Evolutionary conservation across 2,888 invertebrate species (phyloP).

Genomic region (Schizaphis graminum): DNA sequence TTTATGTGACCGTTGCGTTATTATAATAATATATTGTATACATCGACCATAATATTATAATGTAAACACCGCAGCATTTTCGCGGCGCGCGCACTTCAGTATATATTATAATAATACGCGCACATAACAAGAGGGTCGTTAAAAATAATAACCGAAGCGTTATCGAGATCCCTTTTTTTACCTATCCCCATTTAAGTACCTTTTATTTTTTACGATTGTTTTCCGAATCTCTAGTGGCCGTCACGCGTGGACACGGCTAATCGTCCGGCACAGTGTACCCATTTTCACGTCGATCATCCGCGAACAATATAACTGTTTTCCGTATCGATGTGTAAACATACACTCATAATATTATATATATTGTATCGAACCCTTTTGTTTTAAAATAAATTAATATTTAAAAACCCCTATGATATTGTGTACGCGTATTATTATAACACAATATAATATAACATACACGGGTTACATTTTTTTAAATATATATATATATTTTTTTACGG

Average conservation of each 20-base stretch:
- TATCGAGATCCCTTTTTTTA: conserved; percentile 35
- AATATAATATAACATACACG: neutral
- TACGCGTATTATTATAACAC: neutral
- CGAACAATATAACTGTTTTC: conserved; percentile 49
- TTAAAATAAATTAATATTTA: conserved; percentile 44
- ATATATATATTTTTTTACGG: neutral
- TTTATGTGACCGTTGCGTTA: conserved; percentile 48
- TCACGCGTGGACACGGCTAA: conserved; percentile 58
- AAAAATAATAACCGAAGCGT: conserved; percentile 61
- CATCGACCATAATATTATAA: neutral
- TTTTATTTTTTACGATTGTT: conserved; percentile 41
- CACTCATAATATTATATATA: neutral
- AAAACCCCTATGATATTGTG: neutral
- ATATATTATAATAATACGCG: conserved; percentile 7
- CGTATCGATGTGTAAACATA: conserved; percentile 17
- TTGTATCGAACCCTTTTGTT: conserved; percentile 32
- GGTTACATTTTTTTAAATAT: conserved; percentile 3
- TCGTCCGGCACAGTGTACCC: conserved; percentile 2
- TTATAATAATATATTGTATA: neutral
- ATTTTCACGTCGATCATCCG: conserved; percentile 47
- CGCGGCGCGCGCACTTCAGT: conserved; percentile 20
- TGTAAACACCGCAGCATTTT: conserved; percentile 24
- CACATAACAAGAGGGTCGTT: conserved; percentile 52
- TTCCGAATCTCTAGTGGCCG: conserved; percentile 54
- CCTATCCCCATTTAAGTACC: conserved; percentile 9